These are phyloP conservation scores for Lasioglossum vierecki DNA, from an alignment of 2,888 invertebrate genomes.

Conservation along the genomic window DNA sequence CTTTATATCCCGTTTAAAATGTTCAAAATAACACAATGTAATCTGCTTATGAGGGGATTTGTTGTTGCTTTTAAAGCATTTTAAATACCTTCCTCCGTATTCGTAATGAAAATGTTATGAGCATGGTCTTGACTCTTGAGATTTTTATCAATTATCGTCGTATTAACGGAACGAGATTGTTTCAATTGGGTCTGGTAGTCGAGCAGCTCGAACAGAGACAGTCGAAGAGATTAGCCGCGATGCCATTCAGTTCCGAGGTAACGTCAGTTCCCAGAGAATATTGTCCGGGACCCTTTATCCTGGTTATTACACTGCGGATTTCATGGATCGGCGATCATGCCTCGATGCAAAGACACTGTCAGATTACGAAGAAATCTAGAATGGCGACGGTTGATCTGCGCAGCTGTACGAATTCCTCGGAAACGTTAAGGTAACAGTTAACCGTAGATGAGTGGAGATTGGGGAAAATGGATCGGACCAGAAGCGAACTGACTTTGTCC, in stretches of 20 bases:
- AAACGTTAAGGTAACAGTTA: constrained; percentile 39
- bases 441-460: constrained; percentile 42
- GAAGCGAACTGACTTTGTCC: constrained; percentile 47
- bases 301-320: neutral
- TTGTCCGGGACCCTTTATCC: neutral
- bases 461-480: constrained; percentile 46
- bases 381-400: neutral
- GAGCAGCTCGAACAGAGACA: neutral
- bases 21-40: neutral
- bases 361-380: constrained; percentile 15
- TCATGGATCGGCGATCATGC: constrained; percentile 7
- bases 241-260: neutral
- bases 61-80: no score
- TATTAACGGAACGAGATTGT: neutral
- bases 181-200: neutral
- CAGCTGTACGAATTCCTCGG: constrained; percentile 1
- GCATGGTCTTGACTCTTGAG: neutral
- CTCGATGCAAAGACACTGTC: constrained; percentile 20
- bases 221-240: neutral
- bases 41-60: neutral
- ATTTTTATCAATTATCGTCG: neutral
- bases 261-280: neutral
- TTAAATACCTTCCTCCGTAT: neutral
- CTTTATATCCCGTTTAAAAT: neutral
- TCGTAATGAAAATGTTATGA: neutral